Percentiles rank a stretch among this genome's conserved stretches.
Conservation (phyloP, 2,113 vertebrate genomes). For the Maccullochella peelii region DNA sequence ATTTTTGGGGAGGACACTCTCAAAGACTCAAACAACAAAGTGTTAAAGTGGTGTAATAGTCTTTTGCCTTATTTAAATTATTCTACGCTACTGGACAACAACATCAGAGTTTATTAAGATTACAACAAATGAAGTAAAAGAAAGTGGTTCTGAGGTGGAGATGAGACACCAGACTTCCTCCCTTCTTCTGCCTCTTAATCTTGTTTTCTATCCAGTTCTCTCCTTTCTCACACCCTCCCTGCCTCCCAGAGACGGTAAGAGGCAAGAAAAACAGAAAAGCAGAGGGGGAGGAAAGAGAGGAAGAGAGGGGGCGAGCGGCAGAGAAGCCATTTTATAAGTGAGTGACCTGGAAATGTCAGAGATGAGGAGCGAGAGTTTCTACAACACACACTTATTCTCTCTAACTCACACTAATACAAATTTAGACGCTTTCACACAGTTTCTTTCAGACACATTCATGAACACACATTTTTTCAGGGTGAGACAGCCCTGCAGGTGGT, state of each 20-base stretch:
- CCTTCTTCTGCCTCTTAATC: neutral
- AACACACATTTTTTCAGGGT: slow-evolving; percentile 23
- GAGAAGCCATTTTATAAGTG: slow-evolving; percentile 48
- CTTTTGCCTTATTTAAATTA: too few relatives aligned
- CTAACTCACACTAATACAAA: neutral
- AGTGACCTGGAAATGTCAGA: slow-evolving; percentile 73
- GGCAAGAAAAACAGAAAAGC: neutral
- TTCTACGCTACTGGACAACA: neutral
- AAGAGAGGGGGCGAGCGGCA: slow-evolving; percentile 2
- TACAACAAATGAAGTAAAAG: neutral
- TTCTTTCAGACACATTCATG: slow-evolving; percentile 23
- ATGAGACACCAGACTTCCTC: neutral
- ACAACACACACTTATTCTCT: neutral
- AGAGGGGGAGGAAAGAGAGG: neutral
- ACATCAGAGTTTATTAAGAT: neutral
- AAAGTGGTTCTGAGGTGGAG: neutral
- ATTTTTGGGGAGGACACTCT: too few relatives aligned
- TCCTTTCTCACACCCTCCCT: neutral
- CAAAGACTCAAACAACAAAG: too few relatives aligned
- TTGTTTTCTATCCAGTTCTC: neutral
- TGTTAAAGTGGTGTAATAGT: too few relatives aligned
- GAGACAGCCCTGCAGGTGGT: slow-evolving; percentile 44
- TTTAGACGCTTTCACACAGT: slow-evolving; percentile 1
- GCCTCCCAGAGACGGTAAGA: neutral
- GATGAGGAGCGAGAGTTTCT: slow-evolving; percentile 53